phyloP scores from a whole-genome alignment of 2,797 vertebrate genomes.

The Esox masquinongy region DNA sequence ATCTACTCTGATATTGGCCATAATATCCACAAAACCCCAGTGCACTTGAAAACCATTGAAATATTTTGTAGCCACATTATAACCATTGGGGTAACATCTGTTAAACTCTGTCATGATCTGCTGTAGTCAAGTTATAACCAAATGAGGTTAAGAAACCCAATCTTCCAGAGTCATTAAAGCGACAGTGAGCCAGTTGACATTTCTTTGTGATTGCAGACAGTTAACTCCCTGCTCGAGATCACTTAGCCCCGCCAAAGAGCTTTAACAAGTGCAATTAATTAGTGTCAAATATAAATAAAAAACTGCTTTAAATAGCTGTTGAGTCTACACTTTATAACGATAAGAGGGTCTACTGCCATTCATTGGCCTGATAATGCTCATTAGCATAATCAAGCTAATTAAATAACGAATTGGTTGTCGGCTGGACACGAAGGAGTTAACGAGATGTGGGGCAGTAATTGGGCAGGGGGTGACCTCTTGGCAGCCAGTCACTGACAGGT shows the following conservation, averaged over 20 bases:
- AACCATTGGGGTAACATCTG: not conserved
- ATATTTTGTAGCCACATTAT: too few relatives aligned
- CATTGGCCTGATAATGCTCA: constrained; percentile 57
- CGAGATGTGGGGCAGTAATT: constrained; percentile 62
- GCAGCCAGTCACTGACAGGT: constrained; percentile 34
- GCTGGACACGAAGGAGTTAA: constrained; percentile 58
- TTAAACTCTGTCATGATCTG: too few relatives aligned
- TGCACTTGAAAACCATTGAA: too few relatives aligned
- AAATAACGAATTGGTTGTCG: constrained; percentile 28
- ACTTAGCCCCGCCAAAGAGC: constrained; percentile 6
- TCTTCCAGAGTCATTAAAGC: not conserved
- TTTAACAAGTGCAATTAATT: constrained; percentile 48
- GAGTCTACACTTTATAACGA: constrained; percentile 48
- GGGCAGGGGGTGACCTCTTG: constrained; percentile 59
- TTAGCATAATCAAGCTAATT: constrained; percentile 69
- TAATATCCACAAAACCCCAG: too few relatives aligned
- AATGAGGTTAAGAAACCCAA: not conserved
- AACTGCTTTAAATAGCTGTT: constrained; percentile 52
- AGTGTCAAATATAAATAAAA: constrained; percentile 55
- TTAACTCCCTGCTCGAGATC: constrained; percentile 19
- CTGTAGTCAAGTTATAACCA: not conserved
- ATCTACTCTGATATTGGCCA: too few relatives aligned
- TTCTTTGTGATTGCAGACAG: constrained; percentile 7
- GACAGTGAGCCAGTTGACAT: not conserved
- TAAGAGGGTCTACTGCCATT: constrained; percentile 22